Evolutionary conservation across 2,797 vertebrate species (phyloP).

Genomic region (Oreortyx pictus): DNA sequence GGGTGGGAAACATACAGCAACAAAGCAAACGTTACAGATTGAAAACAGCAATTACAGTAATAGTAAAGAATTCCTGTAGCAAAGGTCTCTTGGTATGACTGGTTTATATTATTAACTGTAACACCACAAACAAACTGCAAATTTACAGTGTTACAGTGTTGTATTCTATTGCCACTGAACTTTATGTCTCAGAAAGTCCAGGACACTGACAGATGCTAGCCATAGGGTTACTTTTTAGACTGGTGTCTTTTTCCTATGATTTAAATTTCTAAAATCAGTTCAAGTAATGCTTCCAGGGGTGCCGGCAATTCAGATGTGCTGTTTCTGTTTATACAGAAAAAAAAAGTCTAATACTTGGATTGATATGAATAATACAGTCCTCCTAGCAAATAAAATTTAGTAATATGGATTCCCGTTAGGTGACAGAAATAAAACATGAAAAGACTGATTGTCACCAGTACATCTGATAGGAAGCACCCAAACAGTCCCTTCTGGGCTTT

Average conservation of each 20-base stretch:
- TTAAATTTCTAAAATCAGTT: slow-evolving; percentile 13
- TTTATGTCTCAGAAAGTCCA: background rate
- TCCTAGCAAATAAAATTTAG: background rate
- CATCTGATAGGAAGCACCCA: background rate
- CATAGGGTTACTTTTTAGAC: slow-evolving; percentile 4
- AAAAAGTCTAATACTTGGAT: background rate
- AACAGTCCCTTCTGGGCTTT: background rate
- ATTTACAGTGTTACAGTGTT: background rate
- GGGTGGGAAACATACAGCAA: background rate
- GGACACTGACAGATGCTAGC: background rate
- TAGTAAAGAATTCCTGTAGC: background rate
- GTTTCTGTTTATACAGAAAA: slow-evolving; percentile 17
- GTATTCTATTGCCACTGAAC: background rate
- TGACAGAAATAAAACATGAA: background rate
- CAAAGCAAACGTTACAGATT: slow-evolving; percentile 3
- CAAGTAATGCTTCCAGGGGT: background rate
- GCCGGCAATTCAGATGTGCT: background rate
- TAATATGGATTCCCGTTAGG: background rate
- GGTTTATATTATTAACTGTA: background rate
- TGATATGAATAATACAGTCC: background rate
- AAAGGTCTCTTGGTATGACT: slow-evolving; percentile 4
- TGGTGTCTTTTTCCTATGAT: slow-evolving; percentile 1
- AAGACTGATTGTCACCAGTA: background rate
- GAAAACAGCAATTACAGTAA: background rate
- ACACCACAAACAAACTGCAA: background rate